Evolutionary conservation across 2,888 invertebrate genomes (phyloP).

Genomic region (Conops quadrifasciatus): DNA sequence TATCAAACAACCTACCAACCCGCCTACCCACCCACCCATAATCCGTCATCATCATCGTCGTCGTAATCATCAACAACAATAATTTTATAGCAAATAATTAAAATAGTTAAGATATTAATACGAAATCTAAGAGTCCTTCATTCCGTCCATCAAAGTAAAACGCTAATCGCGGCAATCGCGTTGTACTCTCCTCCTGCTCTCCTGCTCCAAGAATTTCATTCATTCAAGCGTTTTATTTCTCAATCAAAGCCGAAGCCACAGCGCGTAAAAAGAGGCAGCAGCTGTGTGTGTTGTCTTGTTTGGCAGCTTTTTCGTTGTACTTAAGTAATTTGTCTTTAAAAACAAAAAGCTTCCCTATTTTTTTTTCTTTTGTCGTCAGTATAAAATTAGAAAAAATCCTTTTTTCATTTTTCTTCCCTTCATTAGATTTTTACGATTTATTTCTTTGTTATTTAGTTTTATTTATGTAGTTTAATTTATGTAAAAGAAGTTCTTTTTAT

Average conservation of each 20-base stretch:
- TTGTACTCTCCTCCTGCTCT: no score
- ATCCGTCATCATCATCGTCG: no score
- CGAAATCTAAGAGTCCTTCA: no score
- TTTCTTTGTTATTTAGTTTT: neutral
- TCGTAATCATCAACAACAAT: no score
- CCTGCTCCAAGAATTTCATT: no score
- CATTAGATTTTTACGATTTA: neutral
- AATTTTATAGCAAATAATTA: neutral
- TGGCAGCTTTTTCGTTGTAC: conserved; percentile 15
- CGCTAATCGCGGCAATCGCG: neutral
- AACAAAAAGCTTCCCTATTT: neutral
- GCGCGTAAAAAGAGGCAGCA: conserved; percentile 26
- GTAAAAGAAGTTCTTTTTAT: neutral
- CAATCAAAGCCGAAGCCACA: conserved; percentile 2
- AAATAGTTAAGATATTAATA: conserved; percentile 34
- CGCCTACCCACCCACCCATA: no score
- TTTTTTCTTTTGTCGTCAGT: conserved; percentile 17
- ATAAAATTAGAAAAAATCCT: conserved; percentile 8
- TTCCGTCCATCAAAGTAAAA: no score
- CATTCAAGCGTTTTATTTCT: no score
- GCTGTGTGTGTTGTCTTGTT: conserved; percentile 3
- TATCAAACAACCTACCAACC: no score
- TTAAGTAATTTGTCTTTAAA: conserved; percentile 1
- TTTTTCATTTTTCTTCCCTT: conserved; percentile 3
- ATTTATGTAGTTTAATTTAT: neutral